Evolutionary conservation across 2,888 invertebrate species (phyloP).

Genomic region (Lithophane ornitopus): DNA sequence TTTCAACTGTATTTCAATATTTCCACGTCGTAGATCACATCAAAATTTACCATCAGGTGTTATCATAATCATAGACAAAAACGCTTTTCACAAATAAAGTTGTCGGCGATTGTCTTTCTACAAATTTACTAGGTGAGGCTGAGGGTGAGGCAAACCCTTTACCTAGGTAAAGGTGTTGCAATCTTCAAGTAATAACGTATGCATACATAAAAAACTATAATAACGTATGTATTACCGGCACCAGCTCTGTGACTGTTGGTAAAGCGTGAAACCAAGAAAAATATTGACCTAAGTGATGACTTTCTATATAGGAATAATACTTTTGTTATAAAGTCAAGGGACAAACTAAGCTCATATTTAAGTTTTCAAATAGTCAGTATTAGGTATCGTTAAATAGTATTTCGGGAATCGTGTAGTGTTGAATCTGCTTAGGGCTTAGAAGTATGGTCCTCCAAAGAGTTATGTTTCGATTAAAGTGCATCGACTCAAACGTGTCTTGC

Average conservation of each 20-base stretch:
- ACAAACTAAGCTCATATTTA: not conserved
- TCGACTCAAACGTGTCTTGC: not conserved
- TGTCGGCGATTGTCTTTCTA: too few species aligned
- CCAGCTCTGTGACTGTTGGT: not conserved
- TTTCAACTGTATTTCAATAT: constrained; percentile 6
- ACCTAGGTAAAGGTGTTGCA: not conserved
- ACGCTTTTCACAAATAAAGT: not conserved
- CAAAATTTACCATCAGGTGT: not conserved
- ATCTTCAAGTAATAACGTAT: not conserved
- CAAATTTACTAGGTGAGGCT: not conserved
- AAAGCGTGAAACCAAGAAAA: not conserved
- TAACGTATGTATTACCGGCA: not conserved
- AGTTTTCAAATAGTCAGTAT: not conserved
- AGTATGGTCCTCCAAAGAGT: not conserved
- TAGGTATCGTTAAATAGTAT: not conserved
- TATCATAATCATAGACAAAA: not conserved
- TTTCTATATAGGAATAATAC: too few species aligned
- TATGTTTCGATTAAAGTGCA: not conserved
- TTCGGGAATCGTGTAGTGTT: not conserved
- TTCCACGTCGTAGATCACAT: not conserved
- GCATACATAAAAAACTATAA: too few species aligned
- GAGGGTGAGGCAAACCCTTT: not conserved
- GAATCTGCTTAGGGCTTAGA: not conserved
- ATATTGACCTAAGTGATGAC: not conserved
- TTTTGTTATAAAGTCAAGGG: not conserved